Evolutionary conservation across 2,888 invertebrate genomes (phyloP).

Genomic region (Drosophila demipolita): DNA sequence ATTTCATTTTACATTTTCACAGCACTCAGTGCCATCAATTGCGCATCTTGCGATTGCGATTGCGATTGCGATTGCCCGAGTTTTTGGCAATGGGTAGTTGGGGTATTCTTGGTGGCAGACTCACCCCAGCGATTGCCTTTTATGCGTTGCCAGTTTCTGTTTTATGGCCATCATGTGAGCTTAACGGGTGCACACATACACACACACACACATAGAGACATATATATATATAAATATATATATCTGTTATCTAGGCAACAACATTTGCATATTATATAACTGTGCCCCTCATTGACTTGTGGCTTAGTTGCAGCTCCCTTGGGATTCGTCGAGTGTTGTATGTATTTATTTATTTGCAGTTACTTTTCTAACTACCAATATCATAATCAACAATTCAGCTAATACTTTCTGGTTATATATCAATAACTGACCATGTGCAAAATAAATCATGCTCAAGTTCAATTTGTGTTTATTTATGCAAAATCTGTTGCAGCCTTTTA

Average conservation of each 20-base stretch:
- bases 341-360: background rate
- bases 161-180: conserved; percentile 52
- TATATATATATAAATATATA: background rate
- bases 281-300: conserved; percentile 26
- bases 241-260: conserved; percentile 17
- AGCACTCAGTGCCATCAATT: conserved; percentile 63
- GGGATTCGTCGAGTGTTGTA: background rate
- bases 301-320: conserved; percentile 13
- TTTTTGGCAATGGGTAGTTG: background rate
- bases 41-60: conserved; percentile 39
- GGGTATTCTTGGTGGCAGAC: background rate
- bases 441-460: background rate
- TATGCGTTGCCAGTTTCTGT: conserved; percentile 55
- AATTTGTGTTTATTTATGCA: background rate
- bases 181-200: conserved; percentile 26
- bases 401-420: background rate
- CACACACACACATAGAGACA: background rate
- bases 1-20: conserved; percentile 76
- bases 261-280: conserved; percentile 50
- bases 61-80: background rate
- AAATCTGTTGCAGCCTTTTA: background rate
- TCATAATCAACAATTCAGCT: background rate
- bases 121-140: conserved; percentile 54
- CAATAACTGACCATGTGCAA: background rate
- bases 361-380: background rate